Base-by-base conservation (phyloP, 2,888 invertebrate genomes). In the Ochropacha duplaris region DNA sequence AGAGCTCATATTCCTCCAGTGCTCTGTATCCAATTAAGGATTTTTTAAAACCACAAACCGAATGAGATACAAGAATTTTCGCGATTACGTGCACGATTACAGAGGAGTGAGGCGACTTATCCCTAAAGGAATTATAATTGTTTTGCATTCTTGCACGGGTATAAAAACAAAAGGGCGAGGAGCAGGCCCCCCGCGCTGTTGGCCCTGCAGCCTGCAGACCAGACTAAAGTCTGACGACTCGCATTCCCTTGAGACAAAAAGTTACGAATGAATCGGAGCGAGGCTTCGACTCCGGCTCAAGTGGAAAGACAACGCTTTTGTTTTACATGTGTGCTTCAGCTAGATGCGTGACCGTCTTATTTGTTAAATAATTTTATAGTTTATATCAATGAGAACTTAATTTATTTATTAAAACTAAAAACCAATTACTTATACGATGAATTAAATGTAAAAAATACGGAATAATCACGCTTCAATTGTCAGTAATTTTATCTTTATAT, bases 131-230 rank as follows among this genome's bases (percentile, higher is more conserved):
- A 88, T 90, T 90, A 91, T 91, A 92, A 92, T 92, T 92, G 91
- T 90, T 92, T 92, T 92, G 92, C 92, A 91, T 92, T 92, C 91
- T 90, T 91, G 89, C 87, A 87, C 84, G 88, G 85, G 86, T 84
- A 92, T 86, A 91, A 92, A 90, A 92, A 91, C 89, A 90, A 92
- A 91, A 92, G 87, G 84, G 80, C 83, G 78, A 80, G 76, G 73
- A 71, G 74, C 75, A 76, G 86, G 87, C 88, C 90, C 89, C 90
- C 89, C 90, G 90, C 88, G 71, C 87, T 83, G 88, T 72, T 71
- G 76, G 73, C 72, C 74, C 78, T 81, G 70, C 83, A 80, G 84
- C 74, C 78, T 81, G 70, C 83, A 80, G 84, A 78, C 83, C 88
- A 90, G 90, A 90, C 90, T 84, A 86, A 90, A 88, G 90, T 90